A percentile compares a stretch with the other conserved stretches of the same genome.
Evolutionary conservation across 2,797 vertebrate species (phyloP).

Genomic region (Argyrosomus regius): DNA sequence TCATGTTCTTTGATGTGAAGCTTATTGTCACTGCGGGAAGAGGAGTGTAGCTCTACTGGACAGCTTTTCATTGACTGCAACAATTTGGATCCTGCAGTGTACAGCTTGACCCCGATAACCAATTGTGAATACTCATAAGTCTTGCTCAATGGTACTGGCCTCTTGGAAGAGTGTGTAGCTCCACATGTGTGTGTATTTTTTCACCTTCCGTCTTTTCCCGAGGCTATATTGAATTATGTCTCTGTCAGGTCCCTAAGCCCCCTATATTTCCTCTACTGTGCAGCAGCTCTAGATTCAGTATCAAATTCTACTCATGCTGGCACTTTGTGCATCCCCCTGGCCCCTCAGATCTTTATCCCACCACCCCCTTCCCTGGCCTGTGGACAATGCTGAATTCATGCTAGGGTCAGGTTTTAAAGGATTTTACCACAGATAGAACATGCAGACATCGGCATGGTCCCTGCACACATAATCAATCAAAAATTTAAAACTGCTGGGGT

Average conservation of each 20-base stretch:
- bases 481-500: slow-evolving; percentile 45
- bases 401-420: slow-evolving; percentile 73
- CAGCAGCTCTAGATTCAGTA: slow-evolving; percentile 81
- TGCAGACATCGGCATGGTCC: slow-evolving; percentile 55
- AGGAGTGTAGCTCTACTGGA: slow-evolving; percentile 47
- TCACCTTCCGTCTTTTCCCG: slow-evolving; percentile 70
- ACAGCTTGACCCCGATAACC: slow-evolving; percentile 77
- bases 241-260: slow-evolving; percentile 86
- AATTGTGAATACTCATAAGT: slow-evolving; percentile 72
- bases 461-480: slow-evolving; percentile 71
- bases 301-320: slow-evolving; percentile 84
- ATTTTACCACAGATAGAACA: slow-evolving; percentile 69
- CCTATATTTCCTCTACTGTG: slow-evolving; percentile 83
- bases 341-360: slow-evolving; percentile 80
- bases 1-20: slow-evolving; percentile 67
- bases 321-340: slow-evolving; percentile 78
- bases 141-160: slow-evolving; percentile 53
- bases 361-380: slow-evolving; percentile 67
- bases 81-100: slow-evolving; percentile 73
- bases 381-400: slow-evolving; percentile 77
- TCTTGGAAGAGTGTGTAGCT: slow-evolving; percentile 52
- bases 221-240: slow-evolving; percentile 87
- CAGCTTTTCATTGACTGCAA: slow-evolving; percentile 72
- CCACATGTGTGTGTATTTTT: slow-evolving; percentile 51
- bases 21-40: slow-evolving; percentile 64